Evolutionary conservation across 2,113 vertebrate species (phyloP).

Genomic region (Phainopepla nitens): DNA sequence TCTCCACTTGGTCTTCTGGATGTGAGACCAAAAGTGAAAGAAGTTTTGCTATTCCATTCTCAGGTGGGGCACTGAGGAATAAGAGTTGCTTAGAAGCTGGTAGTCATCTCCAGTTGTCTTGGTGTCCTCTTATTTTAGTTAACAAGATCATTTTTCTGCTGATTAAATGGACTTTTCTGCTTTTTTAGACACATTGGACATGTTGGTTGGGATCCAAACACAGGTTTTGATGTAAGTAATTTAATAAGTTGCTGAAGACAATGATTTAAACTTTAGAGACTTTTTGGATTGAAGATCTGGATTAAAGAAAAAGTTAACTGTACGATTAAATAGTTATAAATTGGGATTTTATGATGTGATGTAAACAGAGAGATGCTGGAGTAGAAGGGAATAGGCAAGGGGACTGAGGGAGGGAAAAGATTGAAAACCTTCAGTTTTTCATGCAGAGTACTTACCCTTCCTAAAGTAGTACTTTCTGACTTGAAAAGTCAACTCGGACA

Average conservation of each 20-base stretch:
- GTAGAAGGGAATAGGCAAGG: neutral
- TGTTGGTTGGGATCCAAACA: conserved; percentile 99
- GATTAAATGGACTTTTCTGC: conserved; percentile 1
- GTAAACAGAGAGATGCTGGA: neutral
- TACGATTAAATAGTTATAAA: neutral
- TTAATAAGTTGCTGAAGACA: neutral
- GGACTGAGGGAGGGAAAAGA: neutral
- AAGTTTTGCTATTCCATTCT: neutral
- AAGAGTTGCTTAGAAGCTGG: neutral
- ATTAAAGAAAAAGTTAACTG: neutral
- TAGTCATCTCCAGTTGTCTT: neutral
- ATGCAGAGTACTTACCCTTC: neutral
- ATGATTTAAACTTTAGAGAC: neutral
- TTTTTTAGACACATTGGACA: conserved; percentile 93
- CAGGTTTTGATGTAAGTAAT: conserved; percentile 98
- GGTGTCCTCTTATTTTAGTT: neutral
- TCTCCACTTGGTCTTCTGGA: neutral
- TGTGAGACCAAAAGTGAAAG: neutral
- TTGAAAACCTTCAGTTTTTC: neutral
- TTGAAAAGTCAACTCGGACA: neutral
- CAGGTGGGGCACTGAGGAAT: neutral
- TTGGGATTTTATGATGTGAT: neutral
- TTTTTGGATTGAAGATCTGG: neutral
- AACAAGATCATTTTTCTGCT: neutral
- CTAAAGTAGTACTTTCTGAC: neutral